Base-by-base conservation (phyloP, 2,888 invertebrate species). In the Atrina japonica region DNA sequence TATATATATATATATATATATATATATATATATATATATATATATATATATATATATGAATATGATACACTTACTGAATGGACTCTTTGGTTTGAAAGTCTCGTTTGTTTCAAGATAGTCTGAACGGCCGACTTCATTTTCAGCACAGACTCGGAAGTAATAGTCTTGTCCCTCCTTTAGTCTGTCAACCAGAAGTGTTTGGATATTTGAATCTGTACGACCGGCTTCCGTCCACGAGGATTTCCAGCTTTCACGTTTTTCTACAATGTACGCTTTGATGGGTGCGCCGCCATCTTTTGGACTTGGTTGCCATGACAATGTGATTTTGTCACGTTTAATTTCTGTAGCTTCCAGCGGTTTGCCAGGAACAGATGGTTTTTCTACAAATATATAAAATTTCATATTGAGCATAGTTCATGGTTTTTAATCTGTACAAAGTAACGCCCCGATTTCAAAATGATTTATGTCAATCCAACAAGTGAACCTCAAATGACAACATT, bases 91-190 rank as follows among this genome's bases (percentile, higher is more conserved):
- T 55, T 72, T 87, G 65, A 86, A 75, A 29, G 75, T 64, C 30
- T 82, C 75, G 6, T 75, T 73, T 40, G 80, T 81, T 75, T 88
- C 86, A 58, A 86, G 73, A 63, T 96, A 94, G 78, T 96, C 96
- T 27, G 97, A 96, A 55, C 93, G 92, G 5, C 97, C 97, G 65
- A 96, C 93, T 16, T 95, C 94, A 91, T 97, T 97, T 80, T 94
- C 94, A 0, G 97, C 97, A 86, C 94, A 94, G 23, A 97, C 94
- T 76, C 96, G 93, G 93, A 97, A 96, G 92, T 95, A 93, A 88
- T 97, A 97, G 83, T 96, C 95, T 53, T 93, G 92, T 85, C 95
- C 95, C 88, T 95, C 95, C 81, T 94, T 93, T 73, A 97, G 92
- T 88, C 94, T 94, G 5, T 75, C 67, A 3, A 86, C 83, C 65